Evolutionary conservation across 2,888 invertebrate genomes (phyloP).

Genomic region (Platerodrilus igneus): DNA sequence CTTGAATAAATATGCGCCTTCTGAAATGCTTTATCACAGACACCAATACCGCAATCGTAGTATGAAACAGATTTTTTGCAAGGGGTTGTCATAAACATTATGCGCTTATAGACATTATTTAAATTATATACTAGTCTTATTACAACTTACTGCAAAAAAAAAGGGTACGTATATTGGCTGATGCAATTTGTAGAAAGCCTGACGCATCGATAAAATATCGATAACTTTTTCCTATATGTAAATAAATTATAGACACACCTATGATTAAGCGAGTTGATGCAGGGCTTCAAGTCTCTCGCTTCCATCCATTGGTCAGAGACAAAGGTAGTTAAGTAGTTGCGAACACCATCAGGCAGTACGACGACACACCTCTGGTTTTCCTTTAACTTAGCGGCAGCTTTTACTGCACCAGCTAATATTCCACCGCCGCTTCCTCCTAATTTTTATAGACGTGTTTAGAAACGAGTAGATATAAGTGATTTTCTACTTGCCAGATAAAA

Average conservation of each 20-base stretch:
- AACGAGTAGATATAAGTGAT: not conserved
- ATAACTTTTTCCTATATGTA: too few relatives aligned
- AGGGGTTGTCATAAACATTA: too few relatives aligned
- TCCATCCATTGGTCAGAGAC: constrained; percentile 95
- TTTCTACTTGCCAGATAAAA: constrained; percentile 73
- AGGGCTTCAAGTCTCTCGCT: constrained; percentile 58
- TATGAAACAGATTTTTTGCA: too few relatives aligned
- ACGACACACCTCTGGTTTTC: constrained; percentile 85
- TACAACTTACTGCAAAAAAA: too few relatives aligned
- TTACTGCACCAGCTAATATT: constrained; percentile 70
- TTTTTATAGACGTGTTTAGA: constrained; percentile 5
- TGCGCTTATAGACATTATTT: too few relatives aligned
- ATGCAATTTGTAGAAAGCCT: too few relatives aligned
- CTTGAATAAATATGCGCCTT: too few relatives aligned
- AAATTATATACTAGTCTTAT: too few relatives aligned
- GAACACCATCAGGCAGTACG: constrained; percentile 87
- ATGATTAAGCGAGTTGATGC: constrained; percentile 39
- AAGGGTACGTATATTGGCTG: too few relatives aligned
- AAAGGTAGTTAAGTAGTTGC: constrained; percentile 98
- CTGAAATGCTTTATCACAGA: too few relatives aligned
- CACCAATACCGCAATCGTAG: too few relatives aligned
- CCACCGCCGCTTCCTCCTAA: constrained; percentile 89
- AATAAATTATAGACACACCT: constrained; percentile 39
- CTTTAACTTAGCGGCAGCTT: constrained; percentile 68
- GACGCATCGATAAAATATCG: too few relatives aligned